Evolutionary conservation across 1,140 invertebrate species (phyloP), one percentile per base, ranked within the genome.

Genomic region (Drosophila hydei): DNA sequence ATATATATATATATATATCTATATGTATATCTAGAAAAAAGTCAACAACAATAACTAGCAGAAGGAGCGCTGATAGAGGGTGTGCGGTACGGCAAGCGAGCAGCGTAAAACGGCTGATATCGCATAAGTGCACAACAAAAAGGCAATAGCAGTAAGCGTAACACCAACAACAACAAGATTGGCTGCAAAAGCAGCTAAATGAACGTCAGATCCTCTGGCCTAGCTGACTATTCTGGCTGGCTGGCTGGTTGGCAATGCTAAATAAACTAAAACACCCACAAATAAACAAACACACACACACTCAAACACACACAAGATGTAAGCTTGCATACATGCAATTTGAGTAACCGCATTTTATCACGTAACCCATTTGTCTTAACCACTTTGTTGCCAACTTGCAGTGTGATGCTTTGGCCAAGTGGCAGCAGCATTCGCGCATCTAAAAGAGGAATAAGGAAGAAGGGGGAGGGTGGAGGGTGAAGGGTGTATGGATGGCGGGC

Each of bases 321-420:
- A 81, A 81, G 78, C 77, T 77, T 77, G 79, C 79, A 90, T 87
- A 79, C 79, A 90, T 90, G 83, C 88, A 84, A 90, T 90, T 90
- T 90, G 88, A 90, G 88, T 90, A 88, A 90, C 88, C 88, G 89
- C 88, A 88, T 90, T 90, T 90, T 90, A 90, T 90, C 88, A 90
- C 88, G 88, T 90, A 90, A 90, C 88, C 83, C 88, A 90, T 90
- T 90, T 90, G 83, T 90, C 88, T 90, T 90, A 90, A 89, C 88
- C 88, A 90, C 74, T 90, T 90, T 90, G 88, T 89, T 88, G 81
- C 77, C 83, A 88, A 88, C 72, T 88, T 88, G 83, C 81, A 87
- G 83, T 88, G 75, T 88, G 83, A 88, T 83, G 83, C 83, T 72
- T 75, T 63, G 75, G 78, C 78, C 83, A 88, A 88, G 84, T 77